Evolutionary conservation across 2,113 vertebrate genomes (phyloP).

Genomic region (Nansenia antarctica): DNA sequence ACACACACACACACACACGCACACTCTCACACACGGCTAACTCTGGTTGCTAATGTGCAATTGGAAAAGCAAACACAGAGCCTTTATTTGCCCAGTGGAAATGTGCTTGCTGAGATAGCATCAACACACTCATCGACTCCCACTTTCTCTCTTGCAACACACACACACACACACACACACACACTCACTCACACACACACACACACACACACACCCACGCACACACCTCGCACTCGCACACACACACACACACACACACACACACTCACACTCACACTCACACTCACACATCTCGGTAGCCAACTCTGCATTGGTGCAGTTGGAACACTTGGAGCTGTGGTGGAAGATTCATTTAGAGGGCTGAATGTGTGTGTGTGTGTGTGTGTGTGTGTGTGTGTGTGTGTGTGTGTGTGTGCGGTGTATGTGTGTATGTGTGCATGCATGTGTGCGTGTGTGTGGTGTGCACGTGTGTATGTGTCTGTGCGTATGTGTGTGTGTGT

Average conservation of each 20-base stretch:
- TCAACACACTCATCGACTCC: no score
- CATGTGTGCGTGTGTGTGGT: no score
- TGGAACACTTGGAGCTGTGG: not conserved
- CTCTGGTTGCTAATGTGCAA: not conserved
- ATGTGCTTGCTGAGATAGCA: not conserved
- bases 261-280: not conserved
- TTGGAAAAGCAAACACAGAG: not conserved
- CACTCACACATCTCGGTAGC: not conserved
- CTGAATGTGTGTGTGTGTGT: not conserved
- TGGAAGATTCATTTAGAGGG: conserved; percentile 8
- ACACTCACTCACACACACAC: not conserved
- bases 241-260: not conserved
- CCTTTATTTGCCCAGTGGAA: not conserved
- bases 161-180: not conserved
- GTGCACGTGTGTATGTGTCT: no score
- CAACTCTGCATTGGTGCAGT: not conserved
- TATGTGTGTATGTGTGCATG: not conserved
- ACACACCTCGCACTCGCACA: not conserved
- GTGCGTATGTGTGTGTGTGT: not conserved
- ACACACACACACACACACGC: not conserved
- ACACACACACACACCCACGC: not conserved
- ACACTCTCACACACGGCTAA: not conserved
- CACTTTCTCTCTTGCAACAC: not conserved
- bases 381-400: not conserved
- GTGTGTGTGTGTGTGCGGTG: not conserved